Conservation (phyloP, 2,797 vertebrate genomes). For the Eulemur rubriventer region DNA sequence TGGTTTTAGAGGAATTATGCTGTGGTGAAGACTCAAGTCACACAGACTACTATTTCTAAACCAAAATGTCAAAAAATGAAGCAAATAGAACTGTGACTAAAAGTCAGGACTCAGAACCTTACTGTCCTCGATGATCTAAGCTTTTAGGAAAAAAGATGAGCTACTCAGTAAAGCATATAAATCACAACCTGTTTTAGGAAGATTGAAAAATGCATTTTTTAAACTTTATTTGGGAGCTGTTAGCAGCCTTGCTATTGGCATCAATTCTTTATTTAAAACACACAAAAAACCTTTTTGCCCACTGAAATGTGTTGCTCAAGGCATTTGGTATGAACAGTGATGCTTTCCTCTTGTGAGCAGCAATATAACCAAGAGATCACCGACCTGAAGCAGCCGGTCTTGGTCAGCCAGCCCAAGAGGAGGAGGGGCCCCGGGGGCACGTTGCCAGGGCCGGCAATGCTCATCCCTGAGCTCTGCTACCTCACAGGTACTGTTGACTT, state of each 20-base stretch:
- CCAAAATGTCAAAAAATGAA: not conserved
- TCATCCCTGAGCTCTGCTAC: slow-evolving; percentile 96
- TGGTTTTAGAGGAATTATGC: not conserved
- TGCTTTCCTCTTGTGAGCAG: slow-evolving; percentile 79
- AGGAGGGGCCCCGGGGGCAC: slow-evolving; percentile 81
- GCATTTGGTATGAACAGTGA: not conserved
- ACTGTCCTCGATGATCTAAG: not conserved
- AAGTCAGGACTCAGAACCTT: not conserved
- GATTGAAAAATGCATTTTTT: not conserved
- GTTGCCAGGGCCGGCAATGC: slow-evolving; percentile 88
- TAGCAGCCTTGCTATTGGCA: not conserved
- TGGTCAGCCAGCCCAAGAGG: slow-evolving; percentile 91
- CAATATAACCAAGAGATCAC: slow-evolving; percentile 93
- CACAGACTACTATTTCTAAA: not conserved
- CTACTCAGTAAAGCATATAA: not conserved
- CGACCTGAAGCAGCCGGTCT: slow-evolving; percentile 91
- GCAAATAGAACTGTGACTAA: not conserved
- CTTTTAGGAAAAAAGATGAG: not conserved
- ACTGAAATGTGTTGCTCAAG: not conserved
- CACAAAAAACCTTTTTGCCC: not conserved
- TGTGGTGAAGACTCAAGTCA: not conserved
- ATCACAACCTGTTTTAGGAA: not conserved
- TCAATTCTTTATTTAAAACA: not conserved
- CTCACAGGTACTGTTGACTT: slow-evolving; percentile 89
- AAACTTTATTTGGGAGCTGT: not conserved